A percentile compares a stretch with the other conserved stretches of the same genome.
Evolutionary conservation across 2,113 vertebrate species (phyloP).

Genomic region (Chaetorhynchus papuensis): DNA sequence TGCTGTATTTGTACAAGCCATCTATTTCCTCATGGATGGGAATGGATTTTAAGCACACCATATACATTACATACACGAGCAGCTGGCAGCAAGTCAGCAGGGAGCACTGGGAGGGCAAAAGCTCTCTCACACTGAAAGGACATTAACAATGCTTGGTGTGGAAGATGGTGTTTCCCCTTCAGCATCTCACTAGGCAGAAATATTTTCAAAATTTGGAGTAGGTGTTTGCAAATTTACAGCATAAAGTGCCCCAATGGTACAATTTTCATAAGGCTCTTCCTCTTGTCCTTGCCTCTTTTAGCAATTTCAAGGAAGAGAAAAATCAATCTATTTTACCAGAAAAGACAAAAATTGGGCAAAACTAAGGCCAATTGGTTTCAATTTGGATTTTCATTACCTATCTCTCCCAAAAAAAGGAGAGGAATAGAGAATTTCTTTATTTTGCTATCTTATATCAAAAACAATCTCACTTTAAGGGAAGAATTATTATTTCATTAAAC

Average conservation of each 20-base stretch:
- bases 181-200: slow-evolving; percentile 28
- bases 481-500: neutral
- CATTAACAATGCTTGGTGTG: slow-evolving; percentile 29
- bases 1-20: neutral
- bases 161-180: neutral
- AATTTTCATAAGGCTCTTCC: neutral
- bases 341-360: neutral
- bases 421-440: neutral
- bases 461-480: neutral
- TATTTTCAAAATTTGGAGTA: neutral
- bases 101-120: neutral
- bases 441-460: neutral
- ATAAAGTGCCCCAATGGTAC: neutral
- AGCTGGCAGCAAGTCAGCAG: slow-evolving; percentile 26
- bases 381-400: neutral
- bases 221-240: neutral
- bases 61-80: slow-evolving; percentile 12
- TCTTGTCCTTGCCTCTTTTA: neutral
- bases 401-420: neutral
- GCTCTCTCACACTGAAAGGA: slow-evolving; percentile 5
- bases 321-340: neutral
- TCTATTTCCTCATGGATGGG: slow-evolving; percentile 48
- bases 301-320: neutral
- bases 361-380: neutral
- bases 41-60: slow-evolving; percentile 23